These are phyloP conservation scores for Epinotia demarniana DNA, from an alignment of 2,888 invertebrate species.

Conservation along the genomic window DNA sequence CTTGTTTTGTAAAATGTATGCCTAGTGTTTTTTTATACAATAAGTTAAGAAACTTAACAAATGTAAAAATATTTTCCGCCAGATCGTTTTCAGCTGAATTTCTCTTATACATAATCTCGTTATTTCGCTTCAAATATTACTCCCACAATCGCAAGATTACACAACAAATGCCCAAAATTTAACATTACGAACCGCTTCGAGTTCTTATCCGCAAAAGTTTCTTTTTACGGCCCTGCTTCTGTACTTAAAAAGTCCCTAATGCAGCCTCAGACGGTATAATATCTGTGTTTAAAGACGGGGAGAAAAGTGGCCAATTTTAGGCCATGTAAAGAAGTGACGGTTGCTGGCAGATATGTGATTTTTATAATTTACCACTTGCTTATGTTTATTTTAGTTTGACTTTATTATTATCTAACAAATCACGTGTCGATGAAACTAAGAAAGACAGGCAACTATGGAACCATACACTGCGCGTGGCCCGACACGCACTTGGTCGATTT, in stretches of 20 bases:
- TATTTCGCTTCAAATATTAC: neutral
- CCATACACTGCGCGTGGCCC: too few species aligned
- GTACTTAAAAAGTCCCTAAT: constrained; percentile 16
- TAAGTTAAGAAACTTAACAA: too few species aligned
- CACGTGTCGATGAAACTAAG: too few species aligned
- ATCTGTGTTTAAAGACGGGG: neutral
- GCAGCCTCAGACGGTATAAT: neutral
- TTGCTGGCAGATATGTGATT: neutral
- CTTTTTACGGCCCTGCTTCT: neutral
- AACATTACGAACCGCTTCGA: constrained; percentile 6
- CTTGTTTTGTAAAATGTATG: too few species aligned
- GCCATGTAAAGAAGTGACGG: neutral
- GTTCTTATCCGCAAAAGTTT: constrained; percentile 21
- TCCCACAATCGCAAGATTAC: constrained; percentile 13
- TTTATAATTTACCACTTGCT: neutral
- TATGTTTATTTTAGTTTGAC: neutral
- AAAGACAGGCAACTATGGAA: too few species aligned
- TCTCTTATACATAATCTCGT: neutral
- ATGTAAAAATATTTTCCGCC: too few species aligned
- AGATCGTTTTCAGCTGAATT: too few species aligned
- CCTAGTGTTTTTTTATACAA: too few species aligned
- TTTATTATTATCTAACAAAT: too few species aligned
- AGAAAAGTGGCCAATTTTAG: constrained; percentile 4
- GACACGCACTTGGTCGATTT: too few species aligned
- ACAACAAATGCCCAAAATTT: constrained; percentile 1